These are phyloP conservation scores for Mionectes macconnelli DNA, from an alignment of 2,113 vertebrate species.

Conservation along the genomic window DNA sequence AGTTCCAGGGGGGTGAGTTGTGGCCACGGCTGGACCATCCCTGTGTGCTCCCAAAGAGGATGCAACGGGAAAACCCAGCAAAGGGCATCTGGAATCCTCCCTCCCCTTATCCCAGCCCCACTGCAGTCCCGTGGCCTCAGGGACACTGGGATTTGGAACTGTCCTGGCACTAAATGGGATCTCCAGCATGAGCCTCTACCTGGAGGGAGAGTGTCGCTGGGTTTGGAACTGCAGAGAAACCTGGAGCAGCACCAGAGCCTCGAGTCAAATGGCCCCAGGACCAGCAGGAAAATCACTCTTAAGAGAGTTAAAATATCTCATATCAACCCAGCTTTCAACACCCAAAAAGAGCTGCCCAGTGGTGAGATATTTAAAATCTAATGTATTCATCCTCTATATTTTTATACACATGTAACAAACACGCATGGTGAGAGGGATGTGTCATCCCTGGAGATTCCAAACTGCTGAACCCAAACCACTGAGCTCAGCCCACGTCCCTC, in stretches of 20 bases:
- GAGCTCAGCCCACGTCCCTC: slow-evolving; percentile 50
- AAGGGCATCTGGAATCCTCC: background rate
- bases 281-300: background rate
- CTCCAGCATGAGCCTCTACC: background rate
- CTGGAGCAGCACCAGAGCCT: background rate
- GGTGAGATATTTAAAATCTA: background rate
- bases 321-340: background rate
- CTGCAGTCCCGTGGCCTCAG: fast-evolving
- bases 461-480: background rate
- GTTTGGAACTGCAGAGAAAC: background rate
- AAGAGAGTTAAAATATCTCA: background rate
- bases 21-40: background rate
- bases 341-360: background rate
- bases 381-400: slow-evolving; percentile 5
- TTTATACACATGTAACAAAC: slow-evolving; percentile 10
- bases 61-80: background rate
- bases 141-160: background rate
- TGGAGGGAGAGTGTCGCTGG: fast-evolving
- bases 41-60: fast-evolving
- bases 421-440: background rate
- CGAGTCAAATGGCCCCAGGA: fast-evolving
- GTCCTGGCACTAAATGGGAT: background rate
- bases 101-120: background rate
- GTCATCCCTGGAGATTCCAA: slow-evolving; percentile 49
- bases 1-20: background rate